Evolutionary conservation across 2,888 invertebrate species (phyloP).

Genomic region (Thyatira batis): DNA sequence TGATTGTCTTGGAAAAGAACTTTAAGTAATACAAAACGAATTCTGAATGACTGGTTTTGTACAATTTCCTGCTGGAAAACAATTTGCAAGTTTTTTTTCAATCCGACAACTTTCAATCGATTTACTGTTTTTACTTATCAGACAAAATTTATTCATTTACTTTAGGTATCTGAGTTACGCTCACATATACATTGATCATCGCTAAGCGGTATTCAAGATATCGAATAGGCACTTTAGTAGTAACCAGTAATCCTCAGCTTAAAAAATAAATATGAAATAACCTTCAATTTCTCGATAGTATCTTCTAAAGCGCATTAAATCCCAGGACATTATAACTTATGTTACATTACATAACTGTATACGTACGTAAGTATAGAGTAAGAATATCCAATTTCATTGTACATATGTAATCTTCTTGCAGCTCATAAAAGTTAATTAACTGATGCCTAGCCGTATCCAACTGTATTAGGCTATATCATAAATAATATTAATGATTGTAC

Average conservation of each 20-base stretch:
- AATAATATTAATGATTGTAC: neutral
- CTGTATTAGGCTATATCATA: neutral
- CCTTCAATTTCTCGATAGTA: too few species aligned
- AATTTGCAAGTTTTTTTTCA: neutral
- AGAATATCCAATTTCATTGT: constrained; percentile 39
- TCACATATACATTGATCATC: too few species aligned
- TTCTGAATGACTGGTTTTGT: constrained; percentile 11
- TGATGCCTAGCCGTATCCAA: constrained; percentile 12
- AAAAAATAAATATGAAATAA: too few species aligned
- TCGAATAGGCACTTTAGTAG: too few species aligned
- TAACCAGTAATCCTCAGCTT: too few species aligned
- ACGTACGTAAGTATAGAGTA: neutral
- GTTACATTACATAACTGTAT: too few species aligned
- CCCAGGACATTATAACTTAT: too few species aligned
- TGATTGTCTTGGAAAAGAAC: constrained; percentile 21
- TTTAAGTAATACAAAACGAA: constrained; percentile 19
- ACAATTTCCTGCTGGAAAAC: neutral
- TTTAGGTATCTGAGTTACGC: too few species aligned
- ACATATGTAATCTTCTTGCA: constrained; percentile 42
- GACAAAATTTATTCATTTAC: too few species aligned
- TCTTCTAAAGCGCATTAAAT: too few species aligned
- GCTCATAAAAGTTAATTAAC: constrained; percentile 55
- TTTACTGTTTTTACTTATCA: neutral
- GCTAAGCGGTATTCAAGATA: too few species aligned
- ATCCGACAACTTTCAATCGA: neutral